Base-by-base conservation (phyloP, 2,888 invertebrate genomes). In the Nomada fucata region DNA sequence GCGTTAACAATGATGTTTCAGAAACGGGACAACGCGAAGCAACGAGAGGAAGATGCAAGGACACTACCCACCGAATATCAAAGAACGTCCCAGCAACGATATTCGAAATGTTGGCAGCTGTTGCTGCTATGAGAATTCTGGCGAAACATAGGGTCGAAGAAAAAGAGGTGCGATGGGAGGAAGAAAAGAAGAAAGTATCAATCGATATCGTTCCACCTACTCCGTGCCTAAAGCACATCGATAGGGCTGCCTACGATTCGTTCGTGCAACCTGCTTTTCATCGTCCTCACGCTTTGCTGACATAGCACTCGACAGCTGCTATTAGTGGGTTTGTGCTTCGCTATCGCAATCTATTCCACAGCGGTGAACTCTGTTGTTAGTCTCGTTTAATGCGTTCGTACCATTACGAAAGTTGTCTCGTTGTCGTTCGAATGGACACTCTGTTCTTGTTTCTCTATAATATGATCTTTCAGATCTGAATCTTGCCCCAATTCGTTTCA, bases 221-320 rank as follows among this genome's bases (percentile, higher is more conserved):
- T 60, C 55, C 65, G 42, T 29, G 55, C 36, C 76, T 74, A 82
- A 77, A 73, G 68, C 76, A 60, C 79, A 67, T 57, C 71, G 72
- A 69, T 60, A 75, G 64, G 75, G 67, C 78, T 63, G 74, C 36
- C 74, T 52, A 68, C 74, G 83, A 82, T 81, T 86, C 84, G 79
- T 85, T 79, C 84, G 74, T 86, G 83, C 85, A 84, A 78, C 68
- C 68, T 79, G 84, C 76, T 84, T 84, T 82, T 83, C 81, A 86
- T 65, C 86, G 77, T 71, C 80, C 84, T 88, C 89, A 73, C 87
- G 86, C 88, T 87, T 76, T 78, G 89, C 89, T 89, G 89, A 89
- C 86, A 82, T 76, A 77, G 89, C 88, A 85, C 84, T 83, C 67
- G 69, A 71, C 63, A 29, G 10, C 82, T 73, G 68, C 83, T 65